Conservation (phyloP, 2,797 vertebrate genomes). For the Lacerta bilineata region DNA sequence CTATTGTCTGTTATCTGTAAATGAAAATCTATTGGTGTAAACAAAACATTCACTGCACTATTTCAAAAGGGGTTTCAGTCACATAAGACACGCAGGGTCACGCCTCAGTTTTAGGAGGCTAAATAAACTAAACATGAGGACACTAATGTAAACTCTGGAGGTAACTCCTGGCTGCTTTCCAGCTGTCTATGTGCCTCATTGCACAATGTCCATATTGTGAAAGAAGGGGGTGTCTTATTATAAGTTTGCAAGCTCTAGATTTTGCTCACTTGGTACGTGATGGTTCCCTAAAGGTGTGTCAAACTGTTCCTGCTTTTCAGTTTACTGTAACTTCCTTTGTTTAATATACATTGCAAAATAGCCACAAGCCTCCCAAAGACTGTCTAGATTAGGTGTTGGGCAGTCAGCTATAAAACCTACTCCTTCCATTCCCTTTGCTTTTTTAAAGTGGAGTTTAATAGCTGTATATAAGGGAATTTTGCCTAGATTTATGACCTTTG, state of each 20-base stretch:
- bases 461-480: conserved; percentile 62
- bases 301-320: conserved; percentile 80
- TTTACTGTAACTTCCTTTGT: conserved; percentile 80
- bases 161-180: conserved; percentile 57
- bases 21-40: conserved; percentile 52
- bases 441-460: conserved; percentile 53
- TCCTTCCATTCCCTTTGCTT: conserved; percentile 69
- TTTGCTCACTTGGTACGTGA: conserved; percentile 69
- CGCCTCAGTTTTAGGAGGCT: conserved; percentile 56
- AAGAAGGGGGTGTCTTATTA: conserved; percentile 10
- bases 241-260: conserved; percentile 33
- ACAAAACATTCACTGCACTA: conserved; percentile 24
- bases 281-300: conserved; percentile 77
- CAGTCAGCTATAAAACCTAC: conserved; percentile 68
- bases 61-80: conserved; percentile 62
- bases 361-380: conserved; percentile 72
- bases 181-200: conserved; percentile 58
- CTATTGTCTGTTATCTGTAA: conserved; percentile 1
- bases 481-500: not conserved
- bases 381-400: conserved; percentile 63
- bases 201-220: conserved; percentile 43
- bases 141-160: conserved; percentile 31
- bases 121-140: conserved; percentile 64
- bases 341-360: conserved; percentile 75
- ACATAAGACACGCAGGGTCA: conserved; percentile 62